Percentiles rank a stretch among this genome's conserved stretches.
These are phyloP conservation scores for Meliscaeva auricollis DNA, from an alignment of 2,888 invertebrate genomes.

Conservation along the genomic window DNA sequence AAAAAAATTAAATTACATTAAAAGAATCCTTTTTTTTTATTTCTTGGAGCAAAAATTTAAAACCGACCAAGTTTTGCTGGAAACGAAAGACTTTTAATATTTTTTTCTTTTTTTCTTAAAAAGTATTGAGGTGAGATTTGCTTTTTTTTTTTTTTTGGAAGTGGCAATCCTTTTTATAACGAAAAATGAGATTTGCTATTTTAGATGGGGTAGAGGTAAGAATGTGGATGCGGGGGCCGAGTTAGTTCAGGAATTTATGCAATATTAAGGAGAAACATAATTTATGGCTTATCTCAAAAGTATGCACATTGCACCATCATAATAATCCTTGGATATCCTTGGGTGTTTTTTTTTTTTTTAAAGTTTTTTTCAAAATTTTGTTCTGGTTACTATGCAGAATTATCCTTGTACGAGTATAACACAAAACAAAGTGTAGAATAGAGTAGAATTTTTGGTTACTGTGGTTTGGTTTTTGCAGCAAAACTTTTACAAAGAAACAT, in stretches of 20 bases:
- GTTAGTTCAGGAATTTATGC: conserved; percentile 47
- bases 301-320: conserved; percentile 26
- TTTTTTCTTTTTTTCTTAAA: conserved; percentile 3
- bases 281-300: conserved; percentile 56
- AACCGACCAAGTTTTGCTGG: conserved; percentile 24
- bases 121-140: conserved; percentile 14
- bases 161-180: conserved; percentile 43
- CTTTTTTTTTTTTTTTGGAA: conserved; percentile 16
- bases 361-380: conserved; percentile 23
- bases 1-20: conserved; percentile 35
- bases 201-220: neutral
- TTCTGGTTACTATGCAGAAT: too few relatives aligned
- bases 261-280: conserved; percentile 50
- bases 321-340: conserved; percentile 31
- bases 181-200: conserved; percentile 1
- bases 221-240: too few relatives aligned
- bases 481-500: conserved; percentile 14
- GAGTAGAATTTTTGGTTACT: conserved; percentile 7
- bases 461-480: too few relatives aligned
- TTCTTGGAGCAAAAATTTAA: neutral
- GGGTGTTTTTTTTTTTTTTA: neutral
- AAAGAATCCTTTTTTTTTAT: conserved; percentile 23
- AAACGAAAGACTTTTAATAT: conserved; percentile 10
- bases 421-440: conserved; percentile 5
- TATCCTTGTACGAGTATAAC: conserved; percentile 10